Base-by-base conservation (phyloP, 2,113 vertebrate species). In the Xerus inauris region DNA sequence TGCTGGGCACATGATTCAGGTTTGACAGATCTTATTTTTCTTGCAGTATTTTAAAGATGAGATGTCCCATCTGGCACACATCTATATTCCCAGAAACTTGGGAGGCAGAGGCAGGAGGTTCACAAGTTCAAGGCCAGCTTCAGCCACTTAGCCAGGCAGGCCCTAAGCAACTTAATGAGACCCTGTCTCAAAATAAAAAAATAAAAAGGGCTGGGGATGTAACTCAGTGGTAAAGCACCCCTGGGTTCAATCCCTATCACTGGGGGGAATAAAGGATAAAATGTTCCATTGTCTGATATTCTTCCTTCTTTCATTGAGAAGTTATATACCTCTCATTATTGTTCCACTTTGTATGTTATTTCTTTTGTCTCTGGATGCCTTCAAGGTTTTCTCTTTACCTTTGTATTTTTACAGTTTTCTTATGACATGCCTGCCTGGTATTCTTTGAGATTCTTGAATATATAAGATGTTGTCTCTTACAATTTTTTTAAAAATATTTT, bases 331-430 rank as follows among this genome's bases (percentile, higher is more conserved):
- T 76, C 62, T 92, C 73, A 51, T 45, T n/a, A 22, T 64, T 87
- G 30, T 71, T 87, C 12, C 22, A 85, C 26, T 72, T 28, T 79
- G 64, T 40, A 22, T 85, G 40, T 2, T 87, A 20, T 86, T 93
- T 91, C 45, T 92, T 47, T 79, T 72, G 77, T 77, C 64, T 93
- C 40, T 87, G 54, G 19, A 85, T 72, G 7, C 17, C 80, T 85
- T 91, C 59, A 95, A 81, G 51, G 45, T 82, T 89, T 75, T 59
- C 35, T 57, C 32, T 87, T 87, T 51, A n/a, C 42, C 47, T 92
- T 69, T 89, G 9, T 3, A 67, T 47, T 42, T 87, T 90, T 71
- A 82, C 40, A 73, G 8, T 75, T 89, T 92, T n/a, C 54, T 40
- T 95, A 17, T 83, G 42, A 77, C 71, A 45, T 62, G 14, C 10